Base-by-base conservation (phyloP, 2,888 invertebrate species). In the Apodemia duryi region DNA sequence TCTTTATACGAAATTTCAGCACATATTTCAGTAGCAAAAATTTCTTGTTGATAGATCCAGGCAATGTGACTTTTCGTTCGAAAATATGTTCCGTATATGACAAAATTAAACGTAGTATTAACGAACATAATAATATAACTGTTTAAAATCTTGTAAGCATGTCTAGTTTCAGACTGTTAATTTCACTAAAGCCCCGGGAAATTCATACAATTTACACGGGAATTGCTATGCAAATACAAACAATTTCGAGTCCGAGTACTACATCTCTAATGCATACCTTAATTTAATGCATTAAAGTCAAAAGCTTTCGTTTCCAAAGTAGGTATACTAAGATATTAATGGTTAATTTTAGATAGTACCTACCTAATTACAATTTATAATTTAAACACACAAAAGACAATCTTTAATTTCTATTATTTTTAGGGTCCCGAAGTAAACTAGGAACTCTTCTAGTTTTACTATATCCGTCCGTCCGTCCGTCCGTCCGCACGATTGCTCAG, bases 111-210 rank as follows among this genome's bases (percentile, higher is more conserved):
- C 43, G 6, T 46, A 46, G 46, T 13, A 46, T 13, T 46, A 46
- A 11, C 46, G 13, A 46, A 46, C 13, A 46, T 13, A 46, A 46
- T 43, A 2, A 32, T 29, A 29, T 10, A 2, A 29, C 29, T 57
- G 57, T 13, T 29, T 57, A 57, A 57, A 57, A 32, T 32, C 57
- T 57, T 57, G 57, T 32, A 57, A 10, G 52, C 10, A 57, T 32
- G 51, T 63, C 68, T 71, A 68, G 67, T 74, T 74, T 73, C 72
- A 65, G 70, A 75, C 71, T 77, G 80, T 81, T 82, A 81, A 81
- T 80, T 46, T 77, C 75, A 70, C 71, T 71, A 73, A 75, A 78
- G 74, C 77, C 74, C 72, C 71, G 72, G 73, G 76, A 78, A 81
- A 80, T 81, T 77, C 77, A 72, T 71, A 72, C 70, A 71, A 69